Base-by-base conservation (phyloP, 2,113 vertebrate species). In the Ondatra zibethicus region DNA sequence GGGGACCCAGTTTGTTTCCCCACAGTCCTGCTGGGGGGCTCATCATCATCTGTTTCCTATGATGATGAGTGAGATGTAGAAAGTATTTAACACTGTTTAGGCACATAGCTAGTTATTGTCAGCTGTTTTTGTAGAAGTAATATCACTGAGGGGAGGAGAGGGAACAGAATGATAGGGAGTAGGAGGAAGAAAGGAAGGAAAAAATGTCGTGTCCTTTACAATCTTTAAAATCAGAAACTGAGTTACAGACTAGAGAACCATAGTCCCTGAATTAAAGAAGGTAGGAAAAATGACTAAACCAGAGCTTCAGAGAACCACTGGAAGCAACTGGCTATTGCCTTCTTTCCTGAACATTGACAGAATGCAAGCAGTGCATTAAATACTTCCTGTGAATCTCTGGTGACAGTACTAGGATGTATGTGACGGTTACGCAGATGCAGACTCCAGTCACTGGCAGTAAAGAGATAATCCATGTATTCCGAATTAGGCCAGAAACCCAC, bases 181-280 rank as follows among this genome's bases (percentile, higher is more conserved):
- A 29, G 13, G 8, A 52, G 6, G 10, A 36, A 11, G n/a, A 91
- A 68, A n/a, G 12, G 7, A 42, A 9, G 6, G 36, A 42, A 68
- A 42, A 68, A 91, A 73, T 77, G 77, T 39, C 13, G 8, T 73
- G 36, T 63, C 61, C 21, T 86, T 50, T 95, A 11, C 78, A 25
- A 84, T 84, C 58, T 88, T 88, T 36, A 80, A 65, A 90, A 63
- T n/a, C 58, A 91, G 31, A 85, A 92, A 93, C 42, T 72, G 72
- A 77, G 33, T 93, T 92, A 45, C 77, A 81, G n/a, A 65, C 14
- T 21, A 72, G 52, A 92, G 47, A 76, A 39, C 82, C 50, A 68
- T 55, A 92, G 31, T 7, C 21, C 5, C 17, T 85, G 70, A 87
- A n/a, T 55, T 91, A 42, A 80, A 72, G 65, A 75, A 66, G 52